These are phyloP conservation scores for Eristalis intricaria DNA, from an alignment of 2,888 invertebrate species.

Conservation along the genomic window DNA sequence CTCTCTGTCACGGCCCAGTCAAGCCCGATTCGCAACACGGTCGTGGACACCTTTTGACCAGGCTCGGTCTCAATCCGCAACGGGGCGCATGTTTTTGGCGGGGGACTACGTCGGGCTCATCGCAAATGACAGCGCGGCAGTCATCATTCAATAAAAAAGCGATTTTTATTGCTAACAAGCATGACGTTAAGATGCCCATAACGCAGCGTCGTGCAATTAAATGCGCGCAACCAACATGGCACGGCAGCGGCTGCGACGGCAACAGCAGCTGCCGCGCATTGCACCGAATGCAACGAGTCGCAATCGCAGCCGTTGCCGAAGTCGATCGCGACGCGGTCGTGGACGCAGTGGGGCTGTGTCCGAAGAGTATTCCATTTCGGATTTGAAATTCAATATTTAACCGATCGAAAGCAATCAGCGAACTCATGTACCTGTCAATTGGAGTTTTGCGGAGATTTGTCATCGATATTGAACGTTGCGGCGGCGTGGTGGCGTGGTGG, in stretches of 20 bases:
- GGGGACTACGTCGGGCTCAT: constrained; percentile 37
- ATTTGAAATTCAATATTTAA: constrained; percentile 72
- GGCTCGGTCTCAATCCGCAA: not conserved
- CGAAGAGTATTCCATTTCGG: constrained; percentile 59
- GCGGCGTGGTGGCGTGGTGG: not conserved
- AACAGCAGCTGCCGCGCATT: not conserved
- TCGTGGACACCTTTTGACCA: constrained; percentile 40
- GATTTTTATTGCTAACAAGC: constrained; percentile 72
- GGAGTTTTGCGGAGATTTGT: constrained; percentile 72
- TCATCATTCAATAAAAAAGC: constrained; percentile 66
- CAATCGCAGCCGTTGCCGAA: not conserved
- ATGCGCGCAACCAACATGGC: constrained; percentile 48
- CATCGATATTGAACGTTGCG: constrained; percentile 65
- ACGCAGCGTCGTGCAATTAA: constrained; percentile 66
- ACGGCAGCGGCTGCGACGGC: constrained; percentile 36
- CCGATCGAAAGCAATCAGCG: constrained; percentile 71
- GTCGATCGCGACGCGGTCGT: not conserved
- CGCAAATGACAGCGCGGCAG: constrained; percentile 54
- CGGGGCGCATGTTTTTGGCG: constrained; percentile 8
- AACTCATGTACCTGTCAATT: constrained; percentile 72
- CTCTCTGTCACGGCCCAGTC: constrained; percentile 16
- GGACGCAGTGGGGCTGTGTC: constrained; percentile 13
- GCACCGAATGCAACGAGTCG: not conserved
- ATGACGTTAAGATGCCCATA: constrained; percentile 71
- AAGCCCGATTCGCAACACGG: constrained; percentile 22